A percentile compares a stretch with the other conserved stretches of the same genome.
Evolutionary conservation across 1,140 invertebrate genomes (phyloP).

Genomic region (Andrena cerasifolii): DNA sequence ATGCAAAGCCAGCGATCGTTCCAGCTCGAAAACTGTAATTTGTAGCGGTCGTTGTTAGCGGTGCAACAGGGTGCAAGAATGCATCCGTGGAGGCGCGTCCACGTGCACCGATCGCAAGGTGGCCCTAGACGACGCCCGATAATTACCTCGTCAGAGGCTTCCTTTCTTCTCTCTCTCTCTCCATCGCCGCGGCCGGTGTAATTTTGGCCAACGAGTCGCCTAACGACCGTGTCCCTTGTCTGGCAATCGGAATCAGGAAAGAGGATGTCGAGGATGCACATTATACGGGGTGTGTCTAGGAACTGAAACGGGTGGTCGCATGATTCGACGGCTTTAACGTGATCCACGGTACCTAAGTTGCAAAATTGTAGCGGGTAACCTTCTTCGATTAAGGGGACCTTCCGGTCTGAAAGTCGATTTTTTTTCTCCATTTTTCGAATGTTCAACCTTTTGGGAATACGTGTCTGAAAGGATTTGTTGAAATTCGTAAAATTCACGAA

Average conservation of each 20-base stretch:
- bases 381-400: no score
- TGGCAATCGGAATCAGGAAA: not conserved
- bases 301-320: no score
- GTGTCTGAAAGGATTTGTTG: no score
- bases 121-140: conserved; percentile 33
- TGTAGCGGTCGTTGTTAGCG: conserved; percentile 33
- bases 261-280: not conserved
- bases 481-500: no score
- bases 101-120: conserved; percentile 35
- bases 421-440: no score
- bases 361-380: no score
- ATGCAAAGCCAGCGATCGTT: conserved; percentile 49
- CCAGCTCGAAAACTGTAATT: conserved; percentile 52
- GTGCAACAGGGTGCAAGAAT: conserved; percentile 26
- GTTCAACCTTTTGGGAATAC: no score
- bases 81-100: conserved; percentile 14
- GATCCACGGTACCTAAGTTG: no score
- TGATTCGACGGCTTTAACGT: no score
- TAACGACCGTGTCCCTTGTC: conserved; percentile 29
- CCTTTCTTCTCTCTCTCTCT: not conserved
- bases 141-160: conserved; percentile 44
- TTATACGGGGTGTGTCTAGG: no score
- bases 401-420: no score
- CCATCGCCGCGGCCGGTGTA: not conserved
- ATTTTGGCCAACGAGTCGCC: conserved; percentile 20